Evolutionary conservation across 2,113 vertebrate genomes (phyloP).

Genomic region (Sinocyclocheilus maitianheensis): DNA sequence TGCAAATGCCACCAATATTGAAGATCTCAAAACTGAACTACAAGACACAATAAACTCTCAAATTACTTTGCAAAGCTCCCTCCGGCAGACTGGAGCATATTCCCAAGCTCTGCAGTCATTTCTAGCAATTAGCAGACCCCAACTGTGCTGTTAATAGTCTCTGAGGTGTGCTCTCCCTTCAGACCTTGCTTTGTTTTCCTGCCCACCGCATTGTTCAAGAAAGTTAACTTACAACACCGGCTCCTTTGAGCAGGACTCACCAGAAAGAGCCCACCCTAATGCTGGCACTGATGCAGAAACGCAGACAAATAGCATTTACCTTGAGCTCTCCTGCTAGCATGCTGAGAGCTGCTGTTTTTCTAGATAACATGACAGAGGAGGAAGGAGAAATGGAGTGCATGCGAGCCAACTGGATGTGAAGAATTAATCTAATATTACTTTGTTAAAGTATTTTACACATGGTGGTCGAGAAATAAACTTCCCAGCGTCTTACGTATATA

Average conservation of each 20-base stretch:
- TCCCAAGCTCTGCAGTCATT: background rate
- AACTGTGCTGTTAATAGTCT: constrained; percentile 16
- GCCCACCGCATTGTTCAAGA: constrained; percentile 7
- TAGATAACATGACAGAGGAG: constrained; percentile 41
- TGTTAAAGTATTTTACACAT: background rate
- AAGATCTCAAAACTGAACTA: background rate
- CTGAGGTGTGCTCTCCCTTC: constrained; percentile 29
- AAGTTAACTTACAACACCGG: constrained; percentile 48
- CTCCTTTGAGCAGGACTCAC: constrained; percentile 58
- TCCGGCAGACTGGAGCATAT: background rate
- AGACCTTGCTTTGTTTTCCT: constrained; percentile 5
- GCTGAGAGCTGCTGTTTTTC: constrained; percentile 68
- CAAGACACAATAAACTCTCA: background rate
- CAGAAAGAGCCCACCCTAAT: constrained; percentile 59
- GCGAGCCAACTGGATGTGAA: background rate
- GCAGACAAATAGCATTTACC: constrained; percentile 71
- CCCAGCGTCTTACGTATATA: background rate
- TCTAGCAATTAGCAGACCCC: constrained; percentile 7
- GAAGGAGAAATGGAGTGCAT: background rate
- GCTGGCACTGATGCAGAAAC: constrained; percentile 61
- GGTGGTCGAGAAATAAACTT: background rate
- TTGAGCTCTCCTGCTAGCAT: constrained; percentile 70
- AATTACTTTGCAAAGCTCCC: background rate
- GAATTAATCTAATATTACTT: background rate
- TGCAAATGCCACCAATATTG: background rate